These are phyloP conservation scores for Branchipolynoe longqiensis DNA, from an alignment of 2,888 invertebrate genomes.

Conservation along the genomic window DNA sequence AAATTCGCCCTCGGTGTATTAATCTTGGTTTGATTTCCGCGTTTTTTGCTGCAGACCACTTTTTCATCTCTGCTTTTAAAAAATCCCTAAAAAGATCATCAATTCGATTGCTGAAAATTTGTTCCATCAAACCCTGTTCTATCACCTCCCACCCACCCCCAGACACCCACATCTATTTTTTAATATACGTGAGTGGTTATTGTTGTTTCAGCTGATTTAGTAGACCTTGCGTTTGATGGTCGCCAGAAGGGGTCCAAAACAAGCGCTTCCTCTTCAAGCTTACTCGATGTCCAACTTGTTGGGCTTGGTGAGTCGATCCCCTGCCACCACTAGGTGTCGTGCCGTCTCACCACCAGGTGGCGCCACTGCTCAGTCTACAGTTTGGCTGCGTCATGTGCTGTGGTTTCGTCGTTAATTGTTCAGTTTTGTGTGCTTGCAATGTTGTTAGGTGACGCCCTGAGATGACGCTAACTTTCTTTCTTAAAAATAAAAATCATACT, in stretches of 20 bases:
- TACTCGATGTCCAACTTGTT: slow-evolving; percentile 58
- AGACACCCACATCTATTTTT: too few relatives aligned
- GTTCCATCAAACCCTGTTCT: too few relatives aligned
- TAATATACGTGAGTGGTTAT: too few relatives aligned
- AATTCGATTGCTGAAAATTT: too few relatives aligned
- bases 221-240: slow-evolving; percentile 28
- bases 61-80: too few relatives aligned
- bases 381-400: too few relatives aligned
- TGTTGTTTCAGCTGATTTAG: slow-evolving; percentile 27
- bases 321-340: background rate
- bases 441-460: background rate
- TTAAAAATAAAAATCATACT: background rate
- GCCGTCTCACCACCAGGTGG: too few relatives aligned
- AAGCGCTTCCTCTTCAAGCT: background rate
- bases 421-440: background rate
- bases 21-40: too few relatives aligned
- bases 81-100: too few relatives aligned
- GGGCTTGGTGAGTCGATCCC: slow-evolving; percentile 57
- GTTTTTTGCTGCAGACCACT: too few relatives aligned
- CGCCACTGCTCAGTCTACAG: background rate
- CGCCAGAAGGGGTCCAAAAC: background rate
- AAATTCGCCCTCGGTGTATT: too few relatives aligned
- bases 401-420: background rate
- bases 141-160: too few relatives aligned
- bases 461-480: background rate